A percentile compares a stretch with the other conserved stretches of the same genome.
Evolutionary conservation across 2,797 vertebrate species (phyloP).

Genomic region (Sebastes reedi): DNA sequence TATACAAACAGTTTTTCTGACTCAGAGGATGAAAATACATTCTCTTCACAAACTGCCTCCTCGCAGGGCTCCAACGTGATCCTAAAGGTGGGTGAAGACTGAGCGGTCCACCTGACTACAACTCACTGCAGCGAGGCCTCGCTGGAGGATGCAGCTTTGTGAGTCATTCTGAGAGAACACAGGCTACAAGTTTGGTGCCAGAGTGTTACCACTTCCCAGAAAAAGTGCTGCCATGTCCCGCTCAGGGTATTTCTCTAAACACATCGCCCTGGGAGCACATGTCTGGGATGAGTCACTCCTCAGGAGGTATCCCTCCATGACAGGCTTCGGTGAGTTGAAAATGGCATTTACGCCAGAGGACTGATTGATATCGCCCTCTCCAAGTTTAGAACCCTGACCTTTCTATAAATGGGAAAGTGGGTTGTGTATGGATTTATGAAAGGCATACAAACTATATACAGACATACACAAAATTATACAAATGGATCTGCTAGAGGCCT

Average conservation of each 20-base stretch:
- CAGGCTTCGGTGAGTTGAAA: constrained; percentile 5
- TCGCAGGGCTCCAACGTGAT: neutral
- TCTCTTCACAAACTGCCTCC: neutral
- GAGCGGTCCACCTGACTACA: neutral
- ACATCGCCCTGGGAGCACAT: neutral
- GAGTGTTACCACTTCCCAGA: constrained; percentile 1
- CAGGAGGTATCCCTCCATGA: constrained; percentile 37
- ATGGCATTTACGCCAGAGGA: constrained; percentile 5
- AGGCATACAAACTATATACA: neutral
- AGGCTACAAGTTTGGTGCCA: neutral
- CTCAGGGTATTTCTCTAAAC: constrained; percentile 13
- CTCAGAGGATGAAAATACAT: neutral
- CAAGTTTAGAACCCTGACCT: constrained; percentile 18
- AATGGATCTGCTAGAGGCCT: neutral
- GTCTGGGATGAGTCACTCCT: constrained; percentile 48
- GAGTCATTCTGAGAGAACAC: constrained; percentile 20
- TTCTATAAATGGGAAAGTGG: constrained; percentile 10
- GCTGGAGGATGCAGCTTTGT: constrained; percentile 3
- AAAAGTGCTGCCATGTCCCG: constrained; percentile 4
- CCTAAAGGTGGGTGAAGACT: neutral
- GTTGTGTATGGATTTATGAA: constrained; percentile 15
- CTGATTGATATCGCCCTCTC: constrained; percentile 24
- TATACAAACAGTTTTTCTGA: neutral
- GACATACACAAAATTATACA: neutral
- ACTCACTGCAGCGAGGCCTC: constrained; percentile 8